These are phyloP conservation scores for Phengaris arion DNA, from an alignment of 2,888 invertebrate genomes.

Conservation along the genomic window DNA sequence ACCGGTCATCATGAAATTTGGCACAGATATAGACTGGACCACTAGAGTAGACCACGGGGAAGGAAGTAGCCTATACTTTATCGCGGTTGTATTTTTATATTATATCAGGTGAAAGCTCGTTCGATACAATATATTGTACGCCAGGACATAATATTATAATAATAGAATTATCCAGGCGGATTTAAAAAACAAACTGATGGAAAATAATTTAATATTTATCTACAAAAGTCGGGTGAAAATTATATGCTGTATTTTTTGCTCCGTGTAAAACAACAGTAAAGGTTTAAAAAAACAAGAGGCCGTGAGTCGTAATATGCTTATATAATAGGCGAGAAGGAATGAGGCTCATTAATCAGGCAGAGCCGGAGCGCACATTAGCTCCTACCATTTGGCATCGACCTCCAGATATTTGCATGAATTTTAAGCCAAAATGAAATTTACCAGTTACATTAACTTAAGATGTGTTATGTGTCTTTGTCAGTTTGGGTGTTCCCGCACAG, in stretches of 20 bases:
- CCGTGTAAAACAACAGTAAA: not conserved
- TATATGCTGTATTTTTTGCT: not conserved
- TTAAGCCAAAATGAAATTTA: slow-evolving; percentile 34
- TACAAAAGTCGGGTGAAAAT: not conserved
- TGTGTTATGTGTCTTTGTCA: not conserved
- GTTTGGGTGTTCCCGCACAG: not conserved
- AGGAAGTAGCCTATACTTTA: too few relatives aligned
- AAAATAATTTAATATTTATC: not conserved
- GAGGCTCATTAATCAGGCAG: slow-evolving; percentile 37
- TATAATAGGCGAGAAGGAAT: slow-evolving; percentile 36
- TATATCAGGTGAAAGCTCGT: too few relatives aligned
- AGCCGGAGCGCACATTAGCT: slow-evolving; percentile 40
- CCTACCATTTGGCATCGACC: slow-evolving; percentile 41
- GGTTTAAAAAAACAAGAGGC: not conserved
- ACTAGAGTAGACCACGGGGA: too few relatives aligned
- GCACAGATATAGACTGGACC: too few relatives aligned
- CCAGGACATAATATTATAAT: too few relatives aligned
- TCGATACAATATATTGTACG: too few relatives aligned
- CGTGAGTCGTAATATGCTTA: slow-evolving; percentile 29
- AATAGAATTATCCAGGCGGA: too few relatives aligned
- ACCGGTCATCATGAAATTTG: too few relatives aligned
- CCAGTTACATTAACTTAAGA: not conserved
- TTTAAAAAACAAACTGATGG: too few relatives aligned
- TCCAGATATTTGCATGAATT: slow-evolving; percentile 39
- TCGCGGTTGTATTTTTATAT: too few relatives aligned